These are phyloP conservation scores for Aleadryas rufinucha DNA, from an alignment of 2,113 vertebrate genomes.

Conservation along the genomic window DNA sequence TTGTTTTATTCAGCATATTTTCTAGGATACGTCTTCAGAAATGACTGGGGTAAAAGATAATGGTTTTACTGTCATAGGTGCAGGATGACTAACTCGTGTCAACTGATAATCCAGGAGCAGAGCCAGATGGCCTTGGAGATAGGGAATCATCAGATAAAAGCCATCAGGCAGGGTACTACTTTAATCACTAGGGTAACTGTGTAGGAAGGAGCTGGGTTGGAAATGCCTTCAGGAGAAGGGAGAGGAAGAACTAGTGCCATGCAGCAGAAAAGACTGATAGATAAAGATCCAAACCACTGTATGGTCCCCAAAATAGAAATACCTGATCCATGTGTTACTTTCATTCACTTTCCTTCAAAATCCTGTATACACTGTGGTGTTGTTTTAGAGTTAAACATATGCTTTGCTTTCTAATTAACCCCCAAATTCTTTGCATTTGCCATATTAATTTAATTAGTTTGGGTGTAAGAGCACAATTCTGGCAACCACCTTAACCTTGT, in stretches of 20 bases:
- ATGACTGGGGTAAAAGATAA: neutral
- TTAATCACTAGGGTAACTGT: neutral
- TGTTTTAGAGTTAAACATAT: neutral
- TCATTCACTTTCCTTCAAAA: neutral
- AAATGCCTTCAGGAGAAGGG: neutral
- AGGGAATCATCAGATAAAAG: slow-evolving; percentile 8
- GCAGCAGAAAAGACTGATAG: neutral
- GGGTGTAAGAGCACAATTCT: neutral
- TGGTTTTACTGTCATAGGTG: neutral
- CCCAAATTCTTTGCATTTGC: neutral
- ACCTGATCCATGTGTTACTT: neutral
- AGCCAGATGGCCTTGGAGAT: slow-evolving; percentile 21
- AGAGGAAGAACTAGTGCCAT: neutral
- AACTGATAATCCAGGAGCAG: neutral
- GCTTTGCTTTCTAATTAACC: neutral
- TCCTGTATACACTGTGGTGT: neutral
- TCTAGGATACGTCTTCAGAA: neutral
- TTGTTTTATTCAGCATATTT: neutral
- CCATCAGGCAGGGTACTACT: neutral
- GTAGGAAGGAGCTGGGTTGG: neutral
- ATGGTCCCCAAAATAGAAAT: neutral
- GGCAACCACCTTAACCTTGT: neutral
- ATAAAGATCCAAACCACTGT: neutral
- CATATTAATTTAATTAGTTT: neutral
- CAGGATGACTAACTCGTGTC: neutral